Percentiles rank a stretch among this genome's conserved stretches.
Evolutionary conservation across 2,113 vertebrate genomes (phyloP).

Genomic region (Silurus meridionalis): DNA sequence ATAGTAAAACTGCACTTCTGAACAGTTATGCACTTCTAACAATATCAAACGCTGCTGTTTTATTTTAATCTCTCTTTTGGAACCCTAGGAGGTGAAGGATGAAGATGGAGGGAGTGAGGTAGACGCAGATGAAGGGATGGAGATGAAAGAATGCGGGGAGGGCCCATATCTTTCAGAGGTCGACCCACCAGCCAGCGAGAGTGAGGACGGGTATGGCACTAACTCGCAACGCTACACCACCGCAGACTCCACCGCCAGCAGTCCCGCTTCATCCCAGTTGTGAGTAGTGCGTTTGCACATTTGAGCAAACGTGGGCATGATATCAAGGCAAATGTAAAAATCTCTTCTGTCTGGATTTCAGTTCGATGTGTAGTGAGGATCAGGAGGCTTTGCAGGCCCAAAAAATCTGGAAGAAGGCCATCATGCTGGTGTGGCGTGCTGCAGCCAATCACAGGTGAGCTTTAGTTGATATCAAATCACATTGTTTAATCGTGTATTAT

Average conservation of each 20-base stretch:
- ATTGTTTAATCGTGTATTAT: background rate
- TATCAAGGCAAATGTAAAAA: background rate
- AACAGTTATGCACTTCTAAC: background rate
- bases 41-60: background rate
- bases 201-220: slow-evolving; percentile 95
- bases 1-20: background rate
- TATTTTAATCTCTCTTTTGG: slow-evolving; percentile 8
- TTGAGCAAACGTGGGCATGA: background rate
- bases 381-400: slow-evolving; percentile 98
- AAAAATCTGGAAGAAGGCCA: slow-evolving; percentile 99
- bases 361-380: slow-evolving; percentile 97
- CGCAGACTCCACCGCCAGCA: slow-evolving; percentile 96
- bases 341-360: slow-evolving; percentile 52
- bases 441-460: slow-evolving; percentile 96
- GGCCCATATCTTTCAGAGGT: slow-evolving; percentile 95
- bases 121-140: slow-evolving; percentile 85
- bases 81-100: slow-evolving; percentile 86
- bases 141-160: slow-evolving; percentile 89
- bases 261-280: slow-evolving; percentile 98
- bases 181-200: slow-evolving; percentile 93
- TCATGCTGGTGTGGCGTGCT: slow-evolving; percentile 99
- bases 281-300: slow-evolving; percentile 67
- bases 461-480: background rate
- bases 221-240: slow-evolving; percentile 91
- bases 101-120: slow-evolving; percentile 93